These are phyloP conservation scores for Scaptomyza graminum DNA, from an alignment of 1,140 invertebrate genomes.

Conservation along the genomic window DNA sequence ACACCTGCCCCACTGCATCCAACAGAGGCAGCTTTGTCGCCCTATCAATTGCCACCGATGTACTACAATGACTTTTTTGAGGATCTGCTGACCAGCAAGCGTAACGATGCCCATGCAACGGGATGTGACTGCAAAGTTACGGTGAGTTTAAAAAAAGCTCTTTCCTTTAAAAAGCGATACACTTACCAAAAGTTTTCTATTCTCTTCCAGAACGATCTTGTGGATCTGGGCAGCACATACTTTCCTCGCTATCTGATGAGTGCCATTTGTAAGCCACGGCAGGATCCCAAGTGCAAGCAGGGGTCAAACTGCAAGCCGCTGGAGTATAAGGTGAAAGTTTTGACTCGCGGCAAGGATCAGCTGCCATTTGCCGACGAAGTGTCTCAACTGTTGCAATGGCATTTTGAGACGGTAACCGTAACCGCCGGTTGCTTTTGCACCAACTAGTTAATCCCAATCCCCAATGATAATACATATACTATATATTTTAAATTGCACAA, in stretches of 20 bases:
- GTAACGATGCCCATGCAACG: constrained; percentile 63
- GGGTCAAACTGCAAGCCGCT: constrained; percentile 73
- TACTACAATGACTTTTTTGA: constrained; percentile 75
- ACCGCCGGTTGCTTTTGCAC: constrained; percentile 80
- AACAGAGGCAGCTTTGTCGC: constrained; percentile 37
- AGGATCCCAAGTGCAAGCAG: constrained; percentile 62
- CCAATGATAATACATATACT: constrained; percentile 14
- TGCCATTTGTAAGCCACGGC: constrained; percentile 68
- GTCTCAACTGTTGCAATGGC: constrained; percentile 65
- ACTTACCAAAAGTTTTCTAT: no score
- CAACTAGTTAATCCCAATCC: constrained; percentile 42
- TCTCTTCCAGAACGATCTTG: constrained; percentile 63
- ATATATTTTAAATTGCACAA: constrained; percentile 48
- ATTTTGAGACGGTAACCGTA: constrained; percentile 75
- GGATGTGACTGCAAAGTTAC: constrained; percentile 82
- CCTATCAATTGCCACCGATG: constrained; percentile 61
- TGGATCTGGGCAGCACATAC: constrained; percentile 66
- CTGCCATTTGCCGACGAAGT: constrained; percentile 42
- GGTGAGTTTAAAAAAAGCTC: constrained; percentile 43
- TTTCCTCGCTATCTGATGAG: constrained; percentile 77
- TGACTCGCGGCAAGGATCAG: constrained; percentile 38
- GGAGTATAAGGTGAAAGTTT: constrained; percentile 79
- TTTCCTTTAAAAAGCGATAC: no score
- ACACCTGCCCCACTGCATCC: constrained; percentile 24
- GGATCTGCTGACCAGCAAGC: constrained; percentile 63